These are phyloP conservation scores for Pandemis heparana DNA, from an alignment of 2,888 invertebrate species.

Conservation along the genomic window DNA sequence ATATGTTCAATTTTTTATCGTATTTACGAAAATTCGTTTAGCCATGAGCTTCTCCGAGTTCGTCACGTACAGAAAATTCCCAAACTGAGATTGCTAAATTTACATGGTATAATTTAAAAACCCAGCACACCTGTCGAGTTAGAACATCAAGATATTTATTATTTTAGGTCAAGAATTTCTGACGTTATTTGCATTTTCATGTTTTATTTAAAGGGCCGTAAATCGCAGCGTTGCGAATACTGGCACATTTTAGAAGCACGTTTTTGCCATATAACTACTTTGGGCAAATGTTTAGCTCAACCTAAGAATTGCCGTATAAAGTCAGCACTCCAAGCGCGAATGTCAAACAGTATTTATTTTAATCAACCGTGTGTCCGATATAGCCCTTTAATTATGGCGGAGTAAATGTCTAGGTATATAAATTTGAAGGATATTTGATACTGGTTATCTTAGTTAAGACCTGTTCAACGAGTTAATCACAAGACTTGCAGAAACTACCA, in stretches of 20 bases:
- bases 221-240: slow-evolving; percentile 4
- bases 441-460: not conserved
- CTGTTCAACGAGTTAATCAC: not conserved
- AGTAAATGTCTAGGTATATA: slow-evolving; percentile 3
- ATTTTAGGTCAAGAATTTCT: not conserved
- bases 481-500: not conserved
- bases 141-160: not conserved
- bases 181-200: not conserved
- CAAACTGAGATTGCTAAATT: no score
- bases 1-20: no score
- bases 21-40: no score
- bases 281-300: slow-evolving; percentile 6
- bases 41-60: no score
- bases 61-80: no score
- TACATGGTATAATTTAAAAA: no score
- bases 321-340: slow-evolving; percentile 18
- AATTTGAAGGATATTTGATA: slow-evolving; percentile 23
- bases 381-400: slow-evolving; percentile 16
- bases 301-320: slow-evolving; percentile 10
- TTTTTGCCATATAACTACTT: slow-evolving; percentile 2
- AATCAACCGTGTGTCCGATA: slow-evolving; percentile 27
- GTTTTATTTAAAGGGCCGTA: slow-evolving; percentile 10
- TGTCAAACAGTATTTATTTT: slow-evolving; percentile 40
- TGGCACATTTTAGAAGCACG: slow-evolving; percentile 17
- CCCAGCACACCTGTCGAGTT: not conserved